Conservation (phyloP, 2,113 vertebrate genomes). For the Cebus imitator region DNA sequence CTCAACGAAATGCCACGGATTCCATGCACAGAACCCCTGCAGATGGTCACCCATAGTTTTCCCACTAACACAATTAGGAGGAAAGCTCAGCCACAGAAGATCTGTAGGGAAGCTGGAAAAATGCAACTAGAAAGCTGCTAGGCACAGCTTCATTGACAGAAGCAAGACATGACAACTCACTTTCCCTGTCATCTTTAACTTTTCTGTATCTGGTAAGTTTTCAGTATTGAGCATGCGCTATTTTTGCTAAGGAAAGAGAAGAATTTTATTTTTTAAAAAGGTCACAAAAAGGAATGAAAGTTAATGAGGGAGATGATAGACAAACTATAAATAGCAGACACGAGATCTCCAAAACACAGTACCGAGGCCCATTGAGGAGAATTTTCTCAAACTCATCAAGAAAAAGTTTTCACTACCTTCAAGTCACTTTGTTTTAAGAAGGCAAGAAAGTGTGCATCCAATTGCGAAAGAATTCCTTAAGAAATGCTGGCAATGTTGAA, state of each 20-base stretch:
- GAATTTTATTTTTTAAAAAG: background rate
- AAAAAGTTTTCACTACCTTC: background rate
- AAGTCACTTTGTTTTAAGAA: background rate
- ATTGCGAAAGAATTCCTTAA: background rate
- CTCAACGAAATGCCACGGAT: background rate
- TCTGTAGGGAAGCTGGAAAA: background rate
- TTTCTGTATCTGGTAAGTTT: background rate
- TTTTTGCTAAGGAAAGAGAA: background rate
- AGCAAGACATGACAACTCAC: background rate
- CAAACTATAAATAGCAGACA: background rate
- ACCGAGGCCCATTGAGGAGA: background rate
- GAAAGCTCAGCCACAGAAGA: background rate
- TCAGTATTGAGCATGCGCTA: background rate
- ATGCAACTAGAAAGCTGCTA: background rate
- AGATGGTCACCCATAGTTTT: background rate
- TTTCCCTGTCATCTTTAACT: background rate
- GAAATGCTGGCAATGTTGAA: background rate
- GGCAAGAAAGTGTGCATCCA: background rate
- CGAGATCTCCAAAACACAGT: background rate
- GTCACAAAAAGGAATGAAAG: background rate
- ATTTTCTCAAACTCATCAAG: background rate
- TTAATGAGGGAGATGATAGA: background rate
- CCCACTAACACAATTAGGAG: background rate
- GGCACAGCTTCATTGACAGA: background rate
- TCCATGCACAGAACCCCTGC: background rate